Conservation (phyloP, 2,888 invertebrate species). For the Choristoneura rosaceana region DNA sequence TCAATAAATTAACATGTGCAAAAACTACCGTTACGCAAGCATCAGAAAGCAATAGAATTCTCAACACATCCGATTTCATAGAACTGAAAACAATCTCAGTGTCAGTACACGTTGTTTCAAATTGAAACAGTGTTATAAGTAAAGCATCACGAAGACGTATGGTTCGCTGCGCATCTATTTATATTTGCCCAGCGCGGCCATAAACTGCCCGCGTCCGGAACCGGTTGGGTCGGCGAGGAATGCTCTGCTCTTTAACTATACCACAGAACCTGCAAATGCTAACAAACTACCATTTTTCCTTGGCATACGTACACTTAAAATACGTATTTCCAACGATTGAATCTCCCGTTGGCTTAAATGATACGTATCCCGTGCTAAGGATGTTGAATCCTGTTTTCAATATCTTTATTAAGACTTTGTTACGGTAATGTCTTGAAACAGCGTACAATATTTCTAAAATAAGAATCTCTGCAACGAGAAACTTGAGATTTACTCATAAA, state of each 20-base stretch:
- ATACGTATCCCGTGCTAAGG: not conserved
- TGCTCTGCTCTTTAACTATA: constrained; percentile 76
- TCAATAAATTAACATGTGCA: not conserved
- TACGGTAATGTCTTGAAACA: not conserved
- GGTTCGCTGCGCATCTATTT: constrained; percentile 78
- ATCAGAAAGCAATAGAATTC: not conserved
- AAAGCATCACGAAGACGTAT: constrained; percentile 75
- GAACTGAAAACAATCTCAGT: not conserved
- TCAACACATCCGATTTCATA: not conserved
- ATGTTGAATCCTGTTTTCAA: not conserved
- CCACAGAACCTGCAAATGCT: constrained; percentile 40
- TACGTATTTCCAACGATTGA: constrained; percentile 2
- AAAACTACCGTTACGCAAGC: not conserved
- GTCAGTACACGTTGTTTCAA: constrained; percentile 7
- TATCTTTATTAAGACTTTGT: not conserved
- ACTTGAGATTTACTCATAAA: constrained; percentile 1
- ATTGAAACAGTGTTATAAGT: constrained; percentile 57
- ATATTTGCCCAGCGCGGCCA: constrained; percentile 76
- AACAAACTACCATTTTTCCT: constrained; percentile 57
- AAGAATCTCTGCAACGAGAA: not conserved
- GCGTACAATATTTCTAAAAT: not conserved
- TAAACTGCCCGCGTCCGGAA: constrained; percentile 75
- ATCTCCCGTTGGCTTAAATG: constrained; percentile 2
- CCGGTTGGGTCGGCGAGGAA: constrained; percentile 80
- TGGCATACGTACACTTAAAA: constrained; percentile 44